phyloP scores from a whole-genome alignment of 2,797 vertebrate species.

The Hyperoplus lanceolatus region DNA sequence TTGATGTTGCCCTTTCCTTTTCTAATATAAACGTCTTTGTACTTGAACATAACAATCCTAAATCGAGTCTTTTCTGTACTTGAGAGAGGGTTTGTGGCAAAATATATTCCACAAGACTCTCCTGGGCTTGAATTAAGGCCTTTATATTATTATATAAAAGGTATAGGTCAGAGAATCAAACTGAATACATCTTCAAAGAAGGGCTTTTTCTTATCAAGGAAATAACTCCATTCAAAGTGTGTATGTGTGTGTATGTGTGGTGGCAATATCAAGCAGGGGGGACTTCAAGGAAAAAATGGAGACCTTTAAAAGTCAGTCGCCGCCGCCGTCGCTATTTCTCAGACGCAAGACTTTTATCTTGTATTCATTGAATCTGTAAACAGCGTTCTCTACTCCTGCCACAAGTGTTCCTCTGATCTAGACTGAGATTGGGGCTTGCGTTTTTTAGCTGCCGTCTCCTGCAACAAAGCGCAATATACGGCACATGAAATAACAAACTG shows the following conservation, averaged over 20 bases:
- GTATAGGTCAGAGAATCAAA: slow-evolving; percentile 76
- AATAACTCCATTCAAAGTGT: slow-evolving; percentile 76
- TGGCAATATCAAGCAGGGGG: slow-evolving; percentile 74
- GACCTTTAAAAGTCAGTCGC: slow-evolving; percentile 86
- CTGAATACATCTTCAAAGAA: slow-evolving; percentile 79
- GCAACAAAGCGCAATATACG: slow-evolving; percentile 77
- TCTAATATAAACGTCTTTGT: slow-evolving; percentile 44
- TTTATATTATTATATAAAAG: slow-evolving; percentile 63
- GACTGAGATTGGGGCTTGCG: slow-evolving; percentile 69
- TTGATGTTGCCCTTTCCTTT: slow-evolving; percentile 34
- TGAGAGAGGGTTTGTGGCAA: slow-evolving; percentile 40
- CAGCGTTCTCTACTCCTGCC: slow-evolving; percentile 81
- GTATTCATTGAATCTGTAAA: slow-evolving; percentile 85
- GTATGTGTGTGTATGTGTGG: slow-evolving; percentile 26
- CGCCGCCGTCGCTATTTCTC: slow-evolving; percentile 73
- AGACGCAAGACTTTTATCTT: slow-evolving; percentile 82
- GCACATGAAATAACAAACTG: slow-evolving; percentile 65
- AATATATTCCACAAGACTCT: slow-evolving; percentile 47
- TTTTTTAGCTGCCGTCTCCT: slow-evolving; percentile 68
- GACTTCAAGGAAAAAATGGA: slow-evolving; percentile 82
- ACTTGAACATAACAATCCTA: slow-evolving; percentile 42
- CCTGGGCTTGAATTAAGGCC: slow-evolving; percentile 57
- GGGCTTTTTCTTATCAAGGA: slow-evolving; percentile 76
- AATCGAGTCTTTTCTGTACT: slow-evolving; percentile 44
- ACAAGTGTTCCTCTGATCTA: slow-evolving; percentile 81